Percentiles rank a stretch among this genome's conserved stretches.
phyloP scores from a whole-genome alignment of 2,888 invertebrate species.

The Myopa tessellatipennis region DNA sequence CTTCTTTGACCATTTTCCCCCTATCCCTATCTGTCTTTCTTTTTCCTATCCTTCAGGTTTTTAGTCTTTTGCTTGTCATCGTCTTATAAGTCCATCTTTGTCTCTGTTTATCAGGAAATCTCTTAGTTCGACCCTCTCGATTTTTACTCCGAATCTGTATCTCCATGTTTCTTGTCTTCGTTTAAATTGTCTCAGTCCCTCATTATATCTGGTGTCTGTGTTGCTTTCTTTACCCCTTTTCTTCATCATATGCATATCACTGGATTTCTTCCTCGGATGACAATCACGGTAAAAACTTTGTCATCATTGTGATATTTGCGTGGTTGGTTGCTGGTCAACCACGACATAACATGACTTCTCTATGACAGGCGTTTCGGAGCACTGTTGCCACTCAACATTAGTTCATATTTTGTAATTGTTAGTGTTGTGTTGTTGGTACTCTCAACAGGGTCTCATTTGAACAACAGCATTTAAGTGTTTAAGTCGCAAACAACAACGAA shows the following conservation, averaged over 20 bases:
- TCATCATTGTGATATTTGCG: background rate
- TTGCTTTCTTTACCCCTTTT: too few relatives aligned
- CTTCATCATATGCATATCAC: too few relatives aligned
- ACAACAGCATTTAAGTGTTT: slow-evolving; percentile 19
- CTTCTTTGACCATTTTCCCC: too few relatives aligned
- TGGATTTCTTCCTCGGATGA: too few relatives aligned
- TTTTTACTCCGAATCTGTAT: background rate
- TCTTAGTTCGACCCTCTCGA: background rate
- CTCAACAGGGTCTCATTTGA: slow-evolving; percentile 13
- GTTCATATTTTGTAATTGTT: slow-evolving; percentile 33
- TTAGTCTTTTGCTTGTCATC: background rate
- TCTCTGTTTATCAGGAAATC: background rate
- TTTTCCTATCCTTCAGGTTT: too few relatives aligned
- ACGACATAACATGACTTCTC: background rate
- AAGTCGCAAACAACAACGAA: background rate
- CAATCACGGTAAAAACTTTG: too few relatives aligned
- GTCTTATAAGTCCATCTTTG: too few relatives aligned
- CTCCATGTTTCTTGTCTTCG: background rate
- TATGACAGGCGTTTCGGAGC: slow-evolving; percentile 21
- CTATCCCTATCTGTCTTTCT: too few relatives aligned
- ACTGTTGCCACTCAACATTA: slow-evolving; percentile 21
- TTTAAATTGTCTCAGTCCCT: background rate
- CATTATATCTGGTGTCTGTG: background rate
- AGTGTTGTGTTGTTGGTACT: background rate
- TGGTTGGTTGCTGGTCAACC: slow-evolving; percentile 8